Base-by-base conservation (phyloP, 2,113 vertebrate genomes). In the Dicaeum eximium region DNA sequence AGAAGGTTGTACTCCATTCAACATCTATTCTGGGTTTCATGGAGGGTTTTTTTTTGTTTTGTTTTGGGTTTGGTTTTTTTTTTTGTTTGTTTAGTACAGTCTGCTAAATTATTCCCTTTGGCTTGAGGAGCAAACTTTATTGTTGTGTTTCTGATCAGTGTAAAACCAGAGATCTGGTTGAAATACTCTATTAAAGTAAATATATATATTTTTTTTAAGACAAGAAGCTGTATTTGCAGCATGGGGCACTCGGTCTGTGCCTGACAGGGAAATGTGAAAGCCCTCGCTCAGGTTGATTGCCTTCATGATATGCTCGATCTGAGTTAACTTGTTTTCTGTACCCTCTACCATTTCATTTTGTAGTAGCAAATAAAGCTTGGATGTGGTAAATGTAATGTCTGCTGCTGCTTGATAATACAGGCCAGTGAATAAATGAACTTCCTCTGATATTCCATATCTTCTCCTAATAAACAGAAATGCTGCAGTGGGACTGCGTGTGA, bases 401-500 rank as follows among this genome's bases (percentile, higher is more conserved):
- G 30, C 66, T 92, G 74, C 56, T 74, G 73, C 84, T 94, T 80
- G 95, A 92, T 95, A 95, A 96, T 92, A 94, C 90, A 93, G 84
- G 79, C 86, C 91, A 81, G 57, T 50, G 86, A 93, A 95, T 94
- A 93, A 91, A 97, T 86, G 50, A 85, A 81, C 84, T 94, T 95
- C 88, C 89, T 93, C 37, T 64, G 66, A 90, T 90, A 91, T 91
- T 94, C 77, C 15, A 1, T 90, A 92, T 86, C 91, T 84, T 83
- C 78, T 92, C 51, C 70, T 93, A 97, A 94, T 95, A 92, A 92
- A 96, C 81, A 94, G 83, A 95, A 96, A 93, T 15, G 69, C 60
- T 2, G n/a, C 57, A 40, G 58, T 51, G 69, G 65, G 79, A 81
- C 93, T 85, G 56, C 0, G 1, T 44, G 47, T 0, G 27, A 82